Evolutionary conservation across 37 sponge, comb jelly and placozoan genomes (phyloP).

Genomic region (Mnemiopsis leidyi): DNA sequence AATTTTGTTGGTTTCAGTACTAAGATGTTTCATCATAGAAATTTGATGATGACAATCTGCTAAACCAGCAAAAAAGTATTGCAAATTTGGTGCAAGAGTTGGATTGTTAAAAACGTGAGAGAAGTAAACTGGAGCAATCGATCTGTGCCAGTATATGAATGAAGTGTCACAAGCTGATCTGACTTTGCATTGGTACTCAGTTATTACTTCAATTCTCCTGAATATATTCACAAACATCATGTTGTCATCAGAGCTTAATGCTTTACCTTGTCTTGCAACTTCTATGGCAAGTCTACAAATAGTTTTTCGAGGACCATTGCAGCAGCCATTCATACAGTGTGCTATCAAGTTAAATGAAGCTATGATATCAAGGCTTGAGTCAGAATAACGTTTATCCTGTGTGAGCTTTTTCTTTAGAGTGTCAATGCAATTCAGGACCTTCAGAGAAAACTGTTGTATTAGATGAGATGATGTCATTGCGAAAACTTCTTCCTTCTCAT

Average conservation of each 20-base stretch:
- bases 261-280: constrained; percentile 9
- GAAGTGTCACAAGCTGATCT: constrained; percentile 82
- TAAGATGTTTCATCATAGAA: constrained; percentile 57
- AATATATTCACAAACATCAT: constrained; percentile 44
- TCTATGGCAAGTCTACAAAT: constrained; percentile 18
- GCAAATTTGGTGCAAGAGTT: constrained; percentile 56
- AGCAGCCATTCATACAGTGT: constrained; percentile 55
- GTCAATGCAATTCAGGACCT: constrained; percentile 30
- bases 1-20: not conserved
- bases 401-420: constrained; percentile 66
- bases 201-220: not conserved
- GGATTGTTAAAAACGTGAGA: constrained; percentile 57
- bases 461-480: constrained; percentile 45
- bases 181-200: constrained; percentile 59
- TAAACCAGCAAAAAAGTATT: constrained; percentile 93
- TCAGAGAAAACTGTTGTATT: constrained; percentile 58
- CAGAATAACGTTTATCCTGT: constrained; percentile 64
- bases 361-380: constrained; percentile 62
- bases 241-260: constrained; percentile 11
- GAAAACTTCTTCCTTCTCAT: constrained; percentile 43
- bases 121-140: constrained; percentile 30
- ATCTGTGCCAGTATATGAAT: constrained; percentile 93
- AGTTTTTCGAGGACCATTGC: constrained; percentile 16
- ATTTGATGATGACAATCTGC: constrained; percentile 82
- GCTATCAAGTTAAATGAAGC: constrained; percentile 64